A percentile compares a stretch with the other conserved stretches of the same genome.
These are phyloP conservation scores for Pheosia tremula DNA, from an alignment of 2,888 invertebrate species.

Conservation along the genomic window DNA sequence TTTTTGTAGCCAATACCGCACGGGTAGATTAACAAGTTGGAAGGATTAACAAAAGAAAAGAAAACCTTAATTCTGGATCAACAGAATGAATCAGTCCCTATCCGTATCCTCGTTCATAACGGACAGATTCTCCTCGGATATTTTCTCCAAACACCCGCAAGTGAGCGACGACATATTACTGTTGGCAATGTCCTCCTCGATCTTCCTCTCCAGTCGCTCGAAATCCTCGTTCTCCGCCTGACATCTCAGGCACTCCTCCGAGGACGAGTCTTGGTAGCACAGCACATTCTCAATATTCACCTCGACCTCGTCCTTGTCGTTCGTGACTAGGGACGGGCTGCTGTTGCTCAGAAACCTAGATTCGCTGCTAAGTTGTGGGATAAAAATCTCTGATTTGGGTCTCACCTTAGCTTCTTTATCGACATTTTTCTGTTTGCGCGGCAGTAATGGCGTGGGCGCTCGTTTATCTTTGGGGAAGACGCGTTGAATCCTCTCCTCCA, in stretches of 20 bases:
- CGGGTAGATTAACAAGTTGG: not conserved
- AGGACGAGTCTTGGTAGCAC: conserved; percentile 76
- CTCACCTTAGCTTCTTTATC: conserved; percentile 19
- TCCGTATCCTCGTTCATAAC: conserved; percentile 59
- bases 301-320: conserved; percentile 62
- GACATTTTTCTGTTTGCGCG: conserved; percentile 25
- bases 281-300: conserved; percentile 74
- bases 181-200: conserved; percentile 65
- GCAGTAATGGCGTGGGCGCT: conserved; percentile 32
- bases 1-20: not conserved
- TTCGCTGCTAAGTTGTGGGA: conserved; percentile 48
- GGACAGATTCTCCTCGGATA: conserved; percentile 75
- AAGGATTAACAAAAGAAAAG: conserved; percentile 8
- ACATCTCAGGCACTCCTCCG: conserved; percentile 72
- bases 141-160: conserved; percentile 67
- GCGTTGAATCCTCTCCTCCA: conserved; percentile 73
- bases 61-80: conserved; percentile 36
- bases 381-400: conserved; percentile 60
- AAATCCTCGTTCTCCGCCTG: conserved; percentile 68
- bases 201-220: conserved; percentile 66
- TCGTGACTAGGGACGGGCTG: conserved; percentile 60
- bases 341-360: conserved; percentile 65
- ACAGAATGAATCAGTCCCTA: conserved; percentile 44
- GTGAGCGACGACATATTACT: conserved; percentile 44
- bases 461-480: conserved; percentile 64